phyloP scores from a whole-genome alignment of 2,113 vertebrate species.

The Marmota flaviventris region DNA sequence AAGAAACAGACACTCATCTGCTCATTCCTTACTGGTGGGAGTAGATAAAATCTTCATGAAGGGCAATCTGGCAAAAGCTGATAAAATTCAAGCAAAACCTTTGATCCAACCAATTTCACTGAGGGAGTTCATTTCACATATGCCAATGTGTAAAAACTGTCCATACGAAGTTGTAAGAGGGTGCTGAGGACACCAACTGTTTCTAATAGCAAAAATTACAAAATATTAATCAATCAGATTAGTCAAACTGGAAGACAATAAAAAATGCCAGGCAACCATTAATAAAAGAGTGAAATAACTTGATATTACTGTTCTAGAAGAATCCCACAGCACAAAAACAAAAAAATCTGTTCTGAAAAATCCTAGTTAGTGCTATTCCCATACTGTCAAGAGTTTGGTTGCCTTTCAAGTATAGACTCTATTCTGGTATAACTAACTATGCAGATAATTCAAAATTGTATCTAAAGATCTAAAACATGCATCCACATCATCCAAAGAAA shows the following conservation, averaged over 20 bases:
- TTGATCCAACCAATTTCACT: constrained; percentile 32
- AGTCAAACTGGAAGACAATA: background rate
- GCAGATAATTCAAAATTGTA: background rate
- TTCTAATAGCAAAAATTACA: constrained; percentile 25
- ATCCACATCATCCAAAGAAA: background rate
- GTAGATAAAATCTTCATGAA: background rate
- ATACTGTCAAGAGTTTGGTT: background rate
- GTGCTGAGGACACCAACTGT: background rate
- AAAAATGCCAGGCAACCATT: background rate
- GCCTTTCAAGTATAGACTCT: background rate
- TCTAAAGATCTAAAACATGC: constrained; percentile 17
- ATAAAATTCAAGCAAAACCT: constrained; percentile 11
- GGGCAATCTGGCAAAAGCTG: background rate
- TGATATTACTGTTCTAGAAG: background rate
- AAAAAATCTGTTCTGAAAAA: constrained; percentile 9
- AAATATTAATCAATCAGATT: background rate
- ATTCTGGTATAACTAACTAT: background rate
- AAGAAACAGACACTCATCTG: background rate
- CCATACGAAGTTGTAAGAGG: background rate
- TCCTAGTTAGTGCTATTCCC: background rate
- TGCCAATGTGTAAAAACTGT: background rate
- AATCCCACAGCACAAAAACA: background rate
- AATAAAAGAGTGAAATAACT: background rate
- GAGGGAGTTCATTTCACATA: constrained; percentile 21
- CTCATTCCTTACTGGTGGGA: background rate